These are phyloP conservation scores for Sapayoa aenigma DNA, from an alignment of 2,113 vertebrate species.

Conservation along the genomic window DNA sequence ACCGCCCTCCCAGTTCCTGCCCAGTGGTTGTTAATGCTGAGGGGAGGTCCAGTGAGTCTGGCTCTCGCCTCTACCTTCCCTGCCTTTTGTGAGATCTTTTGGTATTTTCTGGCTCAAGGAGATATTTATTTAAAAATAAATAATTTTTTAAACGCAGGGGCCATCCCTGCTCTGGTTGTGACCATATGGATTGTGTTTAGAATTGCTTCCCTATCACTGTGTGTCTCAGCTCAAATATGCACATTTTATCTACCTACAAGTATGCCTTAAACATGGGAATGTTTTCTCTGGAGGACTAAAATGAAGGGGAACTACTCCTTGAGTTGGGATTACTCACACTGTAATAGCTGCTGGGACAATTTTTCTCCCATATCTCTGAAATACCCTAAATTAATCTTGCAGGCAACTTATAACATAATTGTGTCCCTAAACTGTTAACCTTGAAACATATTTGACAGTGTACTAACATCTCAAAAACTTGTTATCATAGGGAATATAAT, in stretches of 20 bases:
- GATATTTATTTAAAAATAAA: neutral
- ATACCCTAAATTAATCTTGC: conserved; percentile 56
- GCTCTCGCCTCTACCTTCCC: neutral
- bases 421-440: conserved; percentile 66
- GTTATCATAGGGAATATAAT: conserved; percentile 31
- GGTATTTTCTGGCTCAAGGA: neutral
- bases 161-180: neutral
- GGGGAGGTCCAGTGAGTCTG: neutral
- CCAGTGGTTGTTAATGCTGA: rapidly evolving
- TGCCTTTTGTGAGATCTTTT: neutral
- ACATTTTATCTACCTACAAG: neutral
- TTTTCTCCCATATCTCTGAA: conserved; percentile 37
- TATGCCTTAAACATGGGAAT: neutral
- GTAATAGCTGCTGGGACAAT: neutral
- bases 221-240: neutral
- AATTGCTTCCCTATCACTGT: neutral
- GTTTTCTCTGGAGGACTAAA: neutral
- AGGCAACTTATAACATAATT: conserved; percentile 51
- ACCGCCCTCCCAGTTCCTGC: neutral
- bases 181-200: neutral
- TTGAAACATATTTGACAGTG: conserved; percentile 59
- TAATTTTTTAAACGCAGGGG: neutral
- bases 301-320: neutral
- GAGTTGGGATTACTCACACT: conserved; percentile 8
- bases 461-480: conserved; percentile 43